These are phyloP conservation scores for Hirudo medicinalis DNA, from an alignment of 1,140 invertebrate species.

Conservation along the genomic window DNA sequence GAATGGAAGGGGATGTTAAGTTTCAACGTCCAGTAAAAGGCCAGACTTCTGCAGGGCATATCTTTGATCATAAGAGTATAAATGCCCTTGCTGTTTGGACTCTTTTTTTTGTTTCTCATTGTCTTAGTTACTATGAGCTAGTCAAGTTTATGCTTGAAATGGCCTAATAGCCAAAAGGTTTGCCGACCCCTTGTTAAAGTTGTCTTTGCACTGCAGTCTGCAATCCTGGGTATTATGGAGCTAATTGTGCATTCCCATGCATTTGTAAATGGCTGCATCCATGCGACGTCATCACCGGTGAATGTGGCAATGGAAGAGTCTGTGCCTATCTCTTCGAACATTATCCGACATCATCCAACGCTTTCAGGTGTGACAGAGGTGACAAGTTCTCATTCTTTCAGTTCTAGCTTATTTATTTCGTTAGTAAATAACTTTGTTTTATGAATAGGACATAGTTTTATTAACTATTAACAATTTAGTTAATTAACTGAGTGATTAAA, in stretches of 20 bases:
- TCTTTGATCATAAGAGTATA: too few relatives aligned
- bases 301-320: neutral
- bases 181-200: neutral
- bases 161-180: too few relatives aligned
- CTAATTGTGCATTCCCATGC: neutral
- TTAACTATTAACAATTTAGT: too few relatives aligned
- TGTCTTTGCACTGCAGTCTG: neutral
- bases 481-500: neutral
- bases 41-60: too few relatives aligned
- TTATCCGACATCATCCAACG: neutral
- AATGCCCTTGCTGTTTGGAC: neutral
- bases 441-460: too few relatives aligned
- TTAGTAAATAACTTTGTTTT: too few relatives aligned
- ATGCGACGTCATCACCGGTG: constrained; percentile 1
- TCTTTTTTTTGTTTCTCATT: neutral
- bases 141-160: too few relatives aligned
- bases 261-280: constrained; percentile 5
- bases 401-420: too few relatives aligned
- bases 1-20: too few relatives aligned
- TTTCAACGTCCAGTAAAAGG: too few relatives aligned
- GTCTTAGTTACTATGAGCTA: too few relatives aligned
- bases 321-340: constrained; percentile 1
- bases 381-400: too few relatives aligned
- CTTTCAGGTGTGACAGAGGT: constrained; percentile 2
- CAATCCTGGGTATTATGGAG: neutral